These are phyloP conservation scores for Butastur rufipennis DNA, from an alignment of 2,113 vertebrate species.

Conservation along the genomic window DNA sequence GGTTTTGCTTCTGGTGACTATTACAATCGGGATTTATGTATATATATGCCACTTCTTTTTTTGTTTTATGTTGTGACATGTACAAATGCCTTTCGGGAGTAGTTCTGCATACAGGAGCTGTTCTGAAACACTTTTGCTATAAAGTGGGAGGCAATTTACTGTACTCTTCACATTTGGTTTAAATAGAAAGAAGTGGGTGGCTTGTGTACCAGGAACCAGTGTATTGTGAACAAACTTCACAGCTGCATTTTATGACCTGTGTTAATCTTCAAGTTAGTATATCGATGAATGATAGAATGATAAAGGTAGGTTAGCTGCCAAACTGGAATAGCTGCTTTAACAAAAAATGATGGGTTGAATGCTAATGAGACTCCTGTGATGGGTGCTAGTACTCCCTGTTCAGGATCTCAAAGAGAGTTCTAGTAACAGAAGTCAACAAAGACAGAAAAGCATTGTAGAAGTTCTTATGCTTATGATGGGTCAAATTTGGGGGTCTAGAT, in stretches of 20 bases:
- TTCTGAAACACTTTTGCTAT: conserved; percentile 26
- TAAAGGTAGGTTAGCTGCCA: background rate
- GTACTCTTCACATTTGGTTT: conserved; percentile 52
- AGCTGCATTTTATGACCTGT: conserved; percentile 43
- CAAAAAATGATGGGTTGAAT: background rate
- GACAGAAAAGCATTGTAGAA: background rate
- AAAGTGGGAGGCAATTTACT: conserved; percentile 65
- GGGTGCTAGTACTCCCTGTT: background rate
- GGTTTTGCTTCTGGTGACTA: background rate
- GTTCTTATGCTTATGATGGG: background rate
- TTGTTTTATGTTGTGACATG: background rate
- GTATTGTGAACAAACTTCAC: conserved; percentile 46
- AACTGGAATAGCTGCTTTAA: background rate
- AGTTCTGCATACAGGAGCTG: conserved; percentile 27
- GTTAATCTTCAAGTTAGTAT: background rate
- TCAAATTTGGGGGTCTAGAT: background rate
- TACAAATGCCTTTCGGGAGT: background rate
- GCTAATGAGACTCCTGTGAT: background rate
- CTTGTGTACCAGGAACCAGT: conserved; percentile 43
- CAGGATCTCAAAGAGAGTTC: background rate
- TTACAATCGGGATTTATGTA: background rate
- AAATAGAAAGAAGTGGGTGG: conserved; percentile 63
- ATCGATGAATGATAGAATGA: background rate
- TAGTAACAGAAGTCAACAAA: background rate
- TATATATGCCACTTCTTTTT: background rate